A percentile compares a stretch with the other conserved stretches of the same genome.
Conservation (phyloP, 2,113 vertebrate genomes). For the Pachycephala philippinensis region DNA sequence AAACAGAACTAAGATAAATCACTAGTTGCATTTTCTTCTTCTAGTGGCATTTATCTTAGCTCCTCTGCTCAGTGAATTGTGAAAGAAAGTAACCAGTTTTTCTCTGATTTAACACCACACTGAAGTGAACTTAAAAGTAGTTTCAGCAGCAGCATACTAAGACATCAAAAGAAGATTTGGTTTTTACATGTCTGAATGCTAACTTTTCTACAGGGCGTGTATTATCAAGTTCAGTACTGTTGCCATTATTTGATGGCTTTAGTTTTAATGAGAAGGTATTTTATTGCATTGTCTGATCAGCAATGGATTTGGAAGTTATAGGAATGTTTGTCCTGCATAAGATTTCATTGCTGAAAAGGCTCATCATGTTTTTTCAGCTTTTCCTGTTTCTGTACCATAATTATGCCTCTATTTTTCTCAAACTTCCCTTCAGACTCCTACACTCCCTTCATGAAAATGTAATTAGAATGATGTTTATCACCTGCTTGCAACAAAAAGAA, state of each 20-base stretch:
- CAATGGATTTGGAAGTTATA: background rate
- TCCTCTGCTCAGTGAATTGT: background rate
- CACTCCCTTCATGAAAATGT: background rate
- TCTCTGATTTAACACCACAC: background rate
- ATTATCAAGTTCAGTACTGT: background rate
- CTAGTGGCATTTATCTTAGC: background rate
- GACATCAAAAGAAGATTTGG: background rate
- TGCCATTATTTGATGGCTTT: background rate
- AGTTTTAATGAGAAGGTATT: background rate
- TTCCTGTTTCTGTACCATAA: background rate
- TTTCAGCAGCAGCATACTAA: background rate
- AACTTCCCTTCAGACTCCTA: background rate
- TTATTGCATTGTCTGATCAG: background rate
- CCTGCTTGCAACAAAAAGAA: background rate
- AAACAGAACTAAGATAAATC: background rate
- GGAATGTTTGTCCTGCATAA: background rate
- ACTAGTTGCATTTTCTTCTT: background rate
- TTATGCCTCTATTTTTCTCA: background rate
- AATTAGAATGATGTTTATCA: background rate
- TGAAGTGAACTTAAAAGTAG: background rate
- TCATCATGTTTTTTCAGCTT: background rate
- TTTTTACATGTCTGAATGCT: background rate
- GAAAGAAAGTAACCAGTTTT: conserved; percentile 2
- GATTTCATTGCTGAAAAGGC: background rate
- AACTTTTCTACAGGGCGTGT: background rate